Conservation (phyloP, 53 echinoderm and acorn worm species). For the Antedon mediterranea region DNA sequence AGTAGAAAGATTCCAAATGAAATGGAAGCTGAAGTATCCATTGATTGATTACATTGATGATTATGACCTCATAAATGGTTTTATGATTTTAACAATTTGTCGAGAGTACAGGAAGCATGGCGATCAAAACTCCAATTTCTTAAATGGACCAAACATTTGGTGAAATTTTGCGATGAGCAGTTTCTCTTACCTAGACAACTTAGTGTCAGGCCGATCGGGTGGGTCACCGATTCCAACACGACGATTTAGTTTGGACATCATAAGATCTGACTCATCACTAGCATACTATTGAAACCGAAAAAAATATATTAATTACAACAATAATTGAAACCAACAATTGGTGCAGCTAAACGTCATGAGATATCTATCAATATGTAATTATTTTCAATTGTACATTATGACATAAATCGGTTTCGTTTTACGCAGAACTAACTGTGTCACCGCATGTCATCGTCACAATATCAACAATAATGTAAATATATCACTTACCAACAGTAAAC, state of each 20-base stretch:
- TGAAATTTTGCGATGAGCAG: too few species aligned
- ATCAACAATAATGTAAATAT: background rate
- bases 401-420: too few species aligned
- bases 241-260: conserved; percentile 41
- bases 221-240: conserved; percentile 2
- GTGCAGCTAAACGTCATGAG: too few species aligned
- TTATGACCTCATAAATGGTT: background rate
- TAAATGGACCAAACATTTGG: background rate
- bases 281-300: conserved; percentile 26
- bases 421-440: too few species aligned
- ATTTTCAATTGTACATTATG: too few species aligned
- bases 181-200: conserved; percentile 48
- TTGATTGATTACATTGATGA: background rate
- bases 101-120: background rate
- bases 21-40: background rate
- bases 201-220: conserved; percentile 48
- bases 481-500: conserved; percentile 52
- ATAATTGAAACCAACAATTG: too few species aligned
- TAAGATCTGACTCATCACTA: conserved; percentile 68
- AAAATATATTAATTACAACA: too few species aligned
- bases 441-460: too few species aligned
- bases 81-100: background rate
- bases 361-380: too few species aligned
- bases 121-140: background rate
- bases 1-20: background rate